Percentiles rank a stretch among this genome's conserved stretches.
phyloP scores from a whole-genome alignment of 2,797 vertebrate genomes.

The Martes flavigula region DNA sequence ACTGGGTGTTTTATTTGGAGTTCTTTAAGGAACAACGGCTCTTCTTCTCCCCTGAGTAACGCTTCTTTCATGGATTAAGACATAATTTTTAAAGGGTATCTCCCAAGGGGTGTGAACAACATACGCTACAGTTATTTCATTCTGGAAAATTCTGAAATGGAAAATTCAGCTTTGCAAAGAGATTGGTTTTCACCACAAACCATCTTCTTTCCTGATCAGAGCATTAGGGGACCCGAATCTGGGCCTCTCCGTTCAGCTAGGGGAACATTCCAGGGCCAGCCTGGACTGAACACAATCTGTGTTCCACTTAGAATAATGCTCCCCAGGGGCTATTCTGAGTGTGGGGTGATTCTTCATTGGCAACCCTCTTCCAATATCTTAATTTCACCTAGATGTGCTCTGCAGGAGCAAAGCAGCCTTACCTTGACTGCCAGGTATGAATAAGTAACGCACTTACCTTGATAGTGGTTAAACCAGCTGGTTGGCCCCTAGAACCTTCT shows the following conservation, averaged over 20 bases:
- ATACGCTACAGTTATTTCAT: neutral
- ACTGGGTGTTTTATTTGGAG: slow-evolving; percentile 52
- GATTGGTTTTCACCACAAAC: neutral
- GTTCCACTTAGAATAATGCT: neutral
- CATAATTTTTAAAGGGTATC: slow-evolving; percentile 3
- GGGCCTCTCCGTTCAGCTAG: neutral
- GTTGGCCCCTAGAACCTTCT: neutral
- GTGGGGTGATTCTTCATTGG: neutral
- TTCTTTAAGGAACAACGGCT: neutral
- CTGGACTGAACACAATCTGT: neutral
- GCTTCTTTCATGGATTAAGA: neutral
- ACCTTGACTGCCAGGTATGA: neutral
- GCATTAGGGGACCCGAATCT: neutral
- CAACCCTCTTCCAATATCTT: neutral
- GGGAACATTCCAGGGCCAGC: neutral
- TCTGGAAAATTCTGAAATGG: slow-evolving; percentile 46
- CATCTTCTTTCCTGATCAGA: neutral
- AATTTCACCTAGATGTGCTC: neutral
- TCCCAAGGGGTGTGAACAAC: neutral
- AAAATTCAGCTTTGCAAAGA: slow-evolving; percentile 16
- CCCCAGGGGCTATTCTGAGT: neutral
- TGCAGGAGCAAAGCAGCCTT: neutral
- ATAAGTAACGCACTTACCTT: neutral
- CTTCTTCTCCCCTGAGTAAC: neutral
- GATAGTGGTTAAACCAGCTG: neutral